Evolutionary conservation across 2,113 vertebrate genomes (phyloP).

Genomic region (Oreochromis niloticus): DNA sequence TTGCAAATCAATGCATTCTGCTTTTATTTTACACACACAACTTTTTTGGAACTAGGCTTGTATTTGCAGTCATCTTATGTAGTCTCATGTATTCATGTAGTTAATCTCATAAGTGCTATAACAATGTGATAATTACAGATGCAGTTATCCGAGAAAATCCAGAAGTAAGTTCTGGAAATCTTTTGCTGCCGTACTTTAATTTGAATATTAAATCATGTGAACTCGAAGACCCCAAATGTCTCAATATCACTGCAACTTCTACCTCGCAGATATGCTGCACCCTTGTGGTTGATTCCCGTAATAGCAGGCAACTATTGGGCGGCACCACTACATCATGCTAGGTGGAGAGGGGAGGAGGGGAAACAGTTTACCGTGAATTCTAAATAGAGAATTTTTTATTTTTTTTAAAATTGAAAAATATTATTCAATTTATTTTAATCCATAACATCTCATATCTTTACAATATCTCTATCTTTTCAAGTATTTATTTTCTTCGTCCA

Average conservation of each 20-base stretch:
- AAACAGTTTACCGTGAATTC: background rate
- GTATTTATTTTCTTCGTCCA: background rate
- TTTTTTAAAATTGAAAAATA: background rate
- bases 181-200: background rate
- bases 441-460: background rate
- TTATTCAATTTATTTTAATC: background rate
- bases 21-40: background rate
- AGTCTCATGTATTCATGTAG: background rate
- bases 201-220: background rate
- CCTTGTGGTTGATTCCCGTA: background rate
- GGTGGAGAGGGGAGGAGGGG: background rate
- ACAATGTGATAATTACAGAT: background rate
- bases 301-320: background rate
- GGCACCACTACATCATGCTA: background rate
- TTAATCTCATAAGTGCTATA: background rate
- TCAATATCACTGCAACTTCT: background rate
- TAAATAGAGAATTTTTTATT: background rate
- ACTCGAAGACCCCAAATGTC: background rate
- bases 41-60: background rate
- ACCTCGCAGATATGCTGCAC: background rate
- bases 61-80: background rate
- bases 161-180: background rate
- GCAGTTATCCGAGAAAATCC: background rate
- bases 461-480: background rate
- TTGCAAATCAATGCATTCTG: background rate